These are phyloP conservation scores for Alentia gelatinosa DNA, from an alignment of 2,888 invertebrate genomes.

Conservation along the genomic window DNA sequence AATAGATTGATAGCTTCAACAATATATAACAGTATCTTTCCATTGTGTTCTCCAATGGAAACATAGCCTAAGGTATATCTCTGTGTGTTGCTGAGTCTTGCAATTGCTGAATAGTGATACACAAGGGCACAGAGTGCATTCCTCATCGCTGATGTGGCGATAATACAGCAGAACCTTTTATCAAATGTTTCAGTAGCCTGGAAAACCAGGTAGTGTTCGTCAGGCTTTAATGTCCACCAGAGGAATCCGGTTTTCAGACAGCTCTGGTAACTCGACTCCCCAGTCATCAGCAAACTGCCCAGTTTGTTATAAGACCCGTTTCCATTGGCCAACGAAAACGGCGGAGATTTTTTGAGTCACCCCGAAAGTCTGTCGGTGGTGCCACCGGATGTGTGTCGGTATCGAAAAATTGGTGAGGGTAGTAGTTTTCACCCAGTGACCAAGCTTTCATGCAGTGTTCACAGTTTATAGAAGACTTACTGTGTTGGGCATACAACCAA, in stretches of 20 bases:
- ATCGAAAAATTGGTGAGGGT: no score
- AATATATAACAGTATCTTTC: not conserved
- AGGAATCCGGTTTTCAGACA: not conserved
- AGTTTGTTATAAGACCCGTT: not conserved
- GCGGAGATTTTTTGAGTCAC: no score
- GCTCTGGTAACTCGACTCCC: not conserved
- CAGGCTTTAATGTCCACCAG: conserved; percentile 28
- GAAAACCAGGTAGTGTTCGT: conserved; percentile 46
- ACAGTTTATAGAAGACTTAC: no score
- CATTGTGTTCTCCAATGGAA: not conserved
- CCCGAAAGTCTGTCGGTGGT: no score
- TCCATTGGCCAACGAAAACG: no score
- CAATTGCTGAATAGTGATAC: not conserved
- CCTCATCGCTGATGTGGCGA: not conserved
- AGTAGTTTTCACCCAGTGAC: no score
- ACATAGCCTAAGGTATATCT: not conserved
- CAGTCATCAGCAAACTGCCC: not conserved
- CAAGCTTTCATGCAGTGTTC: no score
- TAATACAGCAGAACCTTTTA: conserved; percentile 37
- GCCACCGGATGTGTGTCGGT: no score
- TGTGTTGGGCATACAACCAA: no score
- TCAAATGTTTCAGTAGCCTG: conserved; percentile 51
- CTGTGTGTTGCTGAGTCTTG: not conserved
- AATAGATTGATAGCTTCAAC: not conserved
- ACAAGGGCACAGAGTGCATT: not conserved